Evolutionary conservation across 2,797 vertebrate genomes (phyloP).

Genomic region (Meriones psammophilus): DNA sequence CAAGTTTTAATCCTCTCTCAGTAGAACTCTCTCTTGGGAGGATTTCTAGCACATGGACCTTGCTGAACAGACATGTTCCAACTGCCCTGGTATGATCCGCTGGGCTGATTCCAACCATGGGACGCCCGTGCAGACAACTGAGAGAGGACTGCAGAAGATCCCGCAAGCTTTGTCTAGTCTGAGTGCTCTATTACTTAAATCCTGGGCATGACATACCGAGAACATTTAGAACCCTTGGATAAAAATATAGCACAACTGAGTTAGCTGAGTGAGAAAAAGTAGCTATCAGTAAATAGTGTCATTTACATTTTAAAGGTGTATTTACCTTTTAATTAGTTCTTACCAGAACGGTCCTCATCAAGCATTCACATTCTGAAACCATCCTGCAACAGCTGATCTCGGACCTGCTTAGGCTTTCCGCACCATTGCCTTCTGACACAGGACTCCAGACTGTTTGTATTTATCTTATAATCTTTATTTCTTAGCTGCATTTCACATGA

Average conservation of each 20-base stretch:
- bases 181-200: constrained; percentile 23
- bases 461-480: neutral
- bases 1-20: constrained; percentile 79
- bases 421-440: neutral
- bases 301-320: neutral
- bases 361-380: neutral
- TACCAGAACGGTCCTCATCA: neutral
- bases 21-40: constrained; percentile 75
- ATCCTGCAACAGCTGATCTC: neutral
- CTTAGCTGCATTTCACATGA: neutral
- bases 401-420: neutral
- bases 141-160: neutral
- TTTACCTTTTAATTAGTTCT: neutral
- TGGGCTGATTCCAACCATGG: constrained; percentile 72
- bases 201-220: neutral
- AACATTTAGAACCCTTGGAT: neutral
- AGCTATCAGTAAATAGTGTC: neutral
- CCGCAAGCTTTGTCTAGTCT: neutral
- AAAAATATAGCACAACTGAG: neutral
- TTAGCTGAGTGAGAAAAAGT: neutral
- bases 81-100: constrained; percentile 69
- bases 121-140: constrained; percentile 22
- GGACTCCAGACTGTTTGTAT: neutral
- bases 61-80: constrained; percentile 78
- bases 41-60: constrained; percentile 80